Conservation (phyloP, 2,888 invertebrate genomes). For the Pedicia rivosa region DNA sequence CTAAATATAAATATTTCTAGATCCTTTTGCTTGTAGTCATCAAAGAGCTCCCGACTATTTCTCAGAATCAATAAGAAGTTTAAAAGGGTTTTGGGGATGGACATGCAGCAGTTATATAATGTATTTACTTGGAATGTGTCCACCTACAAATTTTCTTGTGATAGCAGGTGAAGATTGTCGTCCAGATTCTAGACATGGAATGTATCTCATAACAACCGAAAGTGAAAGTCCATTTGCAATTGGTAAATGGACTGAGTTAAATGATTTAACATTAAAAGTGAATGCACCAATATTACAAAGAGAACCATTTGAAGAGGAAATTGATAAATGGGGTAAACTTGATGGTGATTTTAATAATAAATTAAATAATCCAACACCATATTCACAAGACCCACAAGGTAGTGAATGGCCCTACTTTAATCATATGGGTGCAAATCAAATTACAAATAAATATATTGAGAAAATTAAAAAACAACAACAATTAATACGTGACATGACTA, state of each 20-base stretch:
- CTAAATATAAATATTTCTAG: slow-evolving; percentile 19
- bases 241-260: slow-evolving; percentile 35
- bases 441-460: slow-evolving; percentile 6
- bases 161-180: slow-evolving; percentile 35
- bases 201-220: slow-evolving; percentile 39
- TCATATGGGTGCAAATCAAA: slow-evolving; percentile 13
- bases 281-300: slow-evolving; percentile 9
- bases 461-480: not conserved
- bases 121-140: slow-evolving; percentile 41
- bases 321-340: slow-evolving; percentile 29
- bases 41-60: slow-evolving; percentile 46
- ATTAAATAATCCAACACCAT: slow-evolving; percentile 15
- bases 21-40: slow-evolving; percentile 46
- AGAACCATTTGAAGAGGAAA: slow-evolving; percentile 19
- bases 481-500: too few species aligned
- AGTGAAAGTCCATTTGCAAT: slow-evolving; percentile 39
- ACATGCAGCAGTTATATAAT: slow-evolving; percentile 39
- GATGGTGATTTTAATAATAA: slow-evolving; percentile 25
- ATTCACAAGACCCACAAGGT: slow-evolving; percentile 18
- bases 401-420: slow-evolving; percentile 25
- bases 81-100: slow-evolving; percentile 51
- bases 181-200: slow-evolving; percentile 28
- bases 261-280: not conserved
- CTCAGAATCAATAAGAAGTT: slow-evolving; percentile 43
- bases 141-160: slow-evolving; percentile 31